Evolutionary conservation across 2,797 vertebrate species (phyloP).

Genomic region (Lycodopsis pacificus): DNA sequence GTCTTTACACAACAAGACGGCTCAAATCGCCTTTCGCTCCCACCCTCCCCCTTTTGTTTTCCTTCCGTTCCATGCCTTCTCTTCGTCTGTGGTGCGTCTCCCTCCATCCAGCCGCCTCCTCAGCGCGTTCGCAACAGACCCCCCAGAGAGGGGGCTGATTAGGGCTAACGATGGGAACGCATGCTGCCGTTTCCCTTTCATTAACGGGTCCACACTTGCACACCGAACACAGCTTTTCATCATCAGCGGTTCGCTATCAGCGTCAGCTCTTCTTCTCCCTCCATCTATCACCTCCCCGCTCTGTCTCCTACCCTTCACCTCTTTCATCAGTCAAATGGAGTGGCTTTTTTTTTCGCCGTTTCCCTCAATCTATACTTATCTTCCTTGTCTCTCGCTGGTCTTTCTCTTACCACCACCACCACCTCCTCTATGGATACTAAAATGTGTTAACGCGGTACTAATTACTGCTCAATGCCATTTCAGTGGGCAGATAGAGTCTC

Average conservation of each 20-base stretch:
- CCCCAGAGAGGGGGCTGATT: conserved; percentile 76
- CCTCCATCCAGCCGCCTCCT: conserved; percentile 37
- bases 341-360: conserved; percentile 38
- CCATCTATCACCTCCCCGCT: conserved; percentile 50
- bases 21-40: conserved; percentile 30
- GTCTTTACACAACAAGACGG: conserved; percentile 40
- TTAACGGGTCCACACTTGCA: conserved; percentile 57
- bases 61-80: conserved; percentile 19
- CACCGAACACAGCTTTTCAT: conserved; percentile 61
- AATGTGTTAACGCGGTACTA: conserved; percentile 58
- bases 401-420: conserved; percentile 22
- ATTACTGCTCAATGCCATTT: conserved; percentile 62
- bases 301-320: conserved; percentile 43
- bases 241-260: conserved; percentile 50
- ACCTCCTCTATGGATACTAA: conserved; percentile 45
- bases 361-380: conserved; percentile 34
- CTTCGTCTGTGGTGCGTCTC: conserved; percentile 32
- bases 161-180: conserved; percentile 71
- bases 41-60: conserved; percentile 36
- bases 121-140: conserved; percentile 45
- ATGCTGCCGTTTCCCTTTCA: conserved; percentile 73
- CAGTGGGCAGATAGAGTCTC: conserved; percentile 49
- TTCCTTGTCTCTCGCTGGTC: background rate
- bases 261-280: conserved; percentile 27
- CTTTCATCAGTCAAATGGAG: conserved; percentile 55